These are phyloP conservation scores for Acrocyrtus sp. DNA, from an alignment of 2,888 invertebrate genomes.

Conservation along the genomic window DNA sequence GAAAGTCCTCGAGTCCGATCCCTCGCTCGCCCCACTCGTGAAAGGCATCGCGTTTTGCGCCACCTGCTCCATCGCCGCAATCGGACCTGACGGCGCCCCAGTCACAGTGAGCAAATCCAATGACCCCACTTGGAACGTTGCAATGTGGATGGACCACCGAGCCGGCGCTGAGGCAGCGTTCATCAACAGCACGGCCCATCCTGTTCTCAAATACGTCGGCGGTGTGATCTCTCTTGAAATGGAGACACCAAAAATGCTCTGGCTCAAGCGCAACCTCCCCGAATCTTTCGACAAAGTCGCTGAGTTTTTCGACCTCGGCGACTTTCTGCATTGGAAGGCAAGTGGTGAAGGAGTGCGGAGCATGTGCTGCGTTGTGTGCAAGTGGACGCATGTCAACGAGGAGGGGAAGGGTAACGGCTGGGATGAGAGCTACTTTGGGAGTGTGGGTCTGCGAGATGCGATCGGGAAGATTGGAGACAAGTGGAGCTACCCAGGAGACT, in stretches of 20 bases:
- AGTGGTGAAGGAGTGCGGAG: conserved; percentile 75
- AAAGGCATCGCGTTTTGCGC: conserved; percentile 71
- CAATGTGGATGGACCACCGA: conserved; percentile 94
- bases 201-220: conserved; percentile 85
- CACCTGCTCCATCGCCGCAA: conserved; percentile 89
- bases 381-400: conserved; percentile 88
- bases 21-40: not conserved
- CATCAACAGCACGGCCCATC: conserved; percentile 81
- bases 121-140: conserved; percentile 79
- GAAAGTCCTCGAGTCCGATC: conserved; percentile 1
- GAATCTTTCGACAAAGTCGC: conserved; percentile 73
- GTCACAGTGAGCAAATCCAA: conserved; percentile 73
- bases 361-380: conserved; percentile 90
- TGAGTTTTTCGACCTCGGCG: conserved; percentile 90
- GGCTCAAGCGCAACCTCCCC: conserved; percentile 82
- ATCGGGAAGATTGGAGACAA: conserved; percentile 65
- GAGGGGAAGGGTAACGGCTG: conserved; percentile 72
- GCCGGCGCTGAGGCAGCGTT: conserved; percentile 81
- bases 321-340: conserved; percentile 93
- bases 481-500: conserved; percentile 56
- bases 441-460: conserved; percentile 78
- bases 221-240: conserved; percentile 96
- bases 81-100: conserved; percentile 77
- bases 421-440: conserved; percentile 77
- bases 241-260: conserved; percentile 93